Evolutionary conservation across 2,113 vertebrate genomes (phyloP).

Genomic region (Dicrurus megarhynchus): DNA sequence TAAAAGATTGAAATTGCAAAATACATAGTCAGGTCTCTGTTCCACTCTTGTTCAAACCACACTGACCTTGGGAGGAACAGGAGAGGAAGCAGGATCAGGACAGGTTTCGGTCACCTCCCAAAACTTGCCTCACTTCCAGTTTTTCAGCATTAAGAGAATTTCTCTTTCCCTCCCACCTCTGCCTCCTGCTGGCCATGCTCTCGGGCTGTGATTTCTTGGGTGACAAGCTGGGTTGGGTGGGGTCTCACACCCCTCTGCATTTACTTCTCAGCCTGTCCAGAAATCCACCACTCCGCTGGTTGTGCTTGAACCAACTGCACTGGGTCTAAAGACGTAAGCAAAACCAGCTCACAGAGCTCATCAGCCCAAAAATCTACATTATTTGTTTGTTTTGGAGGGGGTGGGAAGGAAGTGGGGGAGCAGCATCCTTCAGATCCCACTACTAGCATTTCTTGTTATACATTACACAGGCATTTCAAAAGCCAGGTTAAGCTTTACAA

Average conservation of each 20-base stretch:
- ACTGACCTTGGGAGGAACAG: not conserved
- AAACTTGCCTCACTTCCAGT: not conserved
- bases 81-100: not conserved
- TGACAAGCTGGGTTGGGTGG: not conserved
- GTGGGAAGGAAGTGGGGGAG: not conserved
- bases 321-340: not conserved
- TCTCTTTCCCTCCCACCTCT: not conserved
- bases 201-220: fast-evolving
- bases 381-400: not conserved
- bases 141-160: not conserved
- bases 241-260: not conserved
- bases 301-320: not conserved
- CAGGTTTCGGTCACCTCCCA: fast-evolving
- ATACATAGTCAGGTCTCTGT: not conserved
- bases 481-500: not conserved
- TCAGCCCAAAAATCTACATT: not conserved
- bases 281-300: fast-evolving
- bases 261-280: not conserved
- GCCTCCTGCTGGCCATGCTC: not conserved
- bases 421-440: not conserved
- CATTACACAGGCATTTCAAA: not conserved
- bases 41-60: not conserved
- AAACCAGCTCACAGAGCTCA: not conserved
- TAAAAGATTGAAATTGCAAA: not conserved
- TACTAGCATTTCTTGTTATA: not conserved